These are phyloP conservation scores for Dallia pectoralis DNA, from an alignment of 2,797 vertebrate species.

Conservation along the genomic window DNA sequence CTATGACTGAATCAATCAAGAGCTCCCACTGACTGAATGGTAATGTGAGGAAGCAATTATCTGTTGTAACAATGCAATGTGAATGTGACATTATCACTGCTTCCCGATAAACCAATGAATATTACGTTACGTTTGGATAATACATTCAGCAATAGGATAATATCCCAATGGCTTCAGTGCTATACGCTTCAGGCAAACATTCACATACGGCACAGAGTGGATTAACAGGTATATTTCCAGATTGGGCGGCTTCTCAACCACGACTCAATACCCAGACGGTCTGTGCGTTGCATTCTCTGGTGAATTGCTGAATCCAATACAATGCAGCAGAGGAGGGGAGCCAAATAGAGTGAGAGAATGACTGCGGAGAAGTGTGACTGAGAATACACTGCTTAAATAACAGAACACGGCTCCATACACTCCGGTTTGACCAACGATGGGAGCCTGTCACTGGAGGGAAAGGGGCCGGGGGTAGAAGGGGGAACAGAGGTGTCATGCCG, in stretches of 20 bases:
- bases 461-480: slow-evolving; percentile 59
- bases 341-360: not conserved
- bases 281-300: slow-evolving; percentile 52
- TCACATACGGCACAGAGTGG: slow-evolving; percentile 46
- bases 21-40: slow-evolving; percentile 33
- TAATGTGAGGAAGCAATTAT: slow-evolving; percentile 28
- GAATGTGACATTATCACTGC: slow-evolving; percentile 5
- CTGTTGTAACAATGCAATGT: not conserved
- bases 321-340: slow-evolving; percentile 37
- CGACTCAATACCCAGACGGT: slow-evolving; percentile 69
- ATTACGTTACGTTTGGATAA: slow-evolving; percentile 54
- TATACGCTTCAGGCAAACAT: slow-evolving; percentile 44
- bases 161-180: slow-evolving; percentile 53
- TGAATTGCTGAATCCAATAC: slow-evolving; percentile 64
- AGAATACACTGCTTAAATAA: slow-evolving; percentile 14
- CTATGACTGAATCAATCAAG: slow-evolving; percentile 10
- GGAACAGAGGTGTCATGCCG: slow-evolving; percentile 65
- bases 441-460: slow-evolving; percentile 56
- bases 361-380: not conserved
- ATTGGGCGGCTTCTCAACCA: slow-evolving; percentile 62
- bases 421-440: slow-evolving; percentile 56
- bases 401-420: slow-evolving; percentile 30
- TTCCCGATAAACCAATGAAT: slow-evolving; percentile 5
- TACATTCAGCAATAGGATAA: slow-evolving; percentile 52
- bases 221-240: slow-evolving; percentile 62